Conservation (phyloP, 2,113 vertebrate species). For the Neodon shergylaensis region DNA sequence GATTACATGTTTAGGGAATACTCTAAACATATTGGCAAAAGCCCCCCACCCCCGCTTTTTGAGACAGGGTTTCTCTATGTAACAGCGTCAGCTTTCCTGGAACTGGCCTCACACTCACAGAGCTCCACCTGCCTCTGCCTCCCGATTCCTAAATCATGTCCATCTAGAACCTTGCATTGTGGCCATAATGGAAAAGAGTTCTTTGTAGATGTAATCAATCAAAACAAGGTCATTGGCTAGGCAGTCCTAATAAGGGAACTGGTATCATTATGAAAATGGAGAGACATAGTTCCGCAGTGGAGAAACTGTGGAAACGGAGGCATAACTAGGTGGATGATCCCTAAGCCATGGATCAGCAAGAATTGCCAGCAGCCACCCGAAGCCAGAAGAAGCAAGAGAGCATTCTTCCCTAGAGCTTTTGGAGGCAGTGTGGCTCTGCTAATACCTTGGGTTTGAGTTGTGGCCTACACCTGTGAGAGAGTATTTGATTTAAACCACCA, state of each 20-base stretch:
- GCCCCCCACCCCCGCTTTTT: no score
- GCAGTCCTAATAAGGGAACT: background rate
- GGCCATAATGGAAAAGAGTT: background rate
- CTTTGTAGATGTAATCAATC: background rate
- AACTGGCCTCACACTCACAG: background rate
- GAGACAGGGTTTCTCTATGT: background rate
- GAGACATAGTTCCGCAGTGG: background rate
- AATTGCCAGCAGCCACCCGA: background rate
- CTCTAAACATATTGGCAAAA: background rate
- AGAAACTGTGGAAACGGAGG: background rate
- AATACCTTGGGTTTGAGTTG: background rate
- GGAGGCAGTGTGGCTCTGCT: background rate
- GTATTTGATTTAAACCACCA: background rate
- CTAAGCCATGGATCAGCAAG: background rate
- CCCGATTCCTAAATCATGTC: background rate
- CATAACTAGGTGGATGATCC: background rate
- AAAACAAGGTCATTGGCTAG: background rate
- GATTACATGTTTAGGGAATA: background rate
- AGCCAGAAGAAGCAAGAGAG: background rate
- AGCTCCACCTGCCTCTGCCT: background rate
- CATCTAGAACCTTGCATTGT: background rate
- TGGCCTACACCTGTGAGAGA: background rate
- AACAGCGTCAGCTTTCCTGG: background rate
- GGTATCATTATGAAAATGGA: background rate
- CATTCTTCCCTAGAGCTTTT: background rate